Evolutionary conservation across 2,797 vertebrate genomes (phyloP).

Genomic region (Trachurus trachurus): DNA sequence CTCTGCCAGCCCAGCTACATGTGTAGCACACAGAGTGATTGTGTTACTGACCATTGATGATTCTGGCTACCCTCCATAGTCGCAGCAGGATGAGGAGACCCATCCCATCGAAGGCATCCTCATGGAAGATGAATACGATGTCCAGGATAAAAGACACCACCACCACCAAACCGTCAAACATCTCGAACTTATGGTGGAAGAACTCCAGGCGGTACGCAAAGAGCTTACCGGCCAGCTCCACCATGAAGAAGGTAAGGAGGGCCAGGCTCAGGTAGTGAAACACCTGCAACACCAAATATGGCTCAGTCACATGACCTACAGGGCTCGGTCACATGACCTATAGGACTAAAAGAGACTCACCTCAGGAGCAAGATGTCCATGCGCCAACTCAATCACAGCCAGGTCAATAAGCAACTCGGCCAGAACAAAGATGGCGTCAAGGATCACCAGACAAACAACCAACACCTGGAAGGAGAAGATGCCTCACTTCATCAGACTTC

Average conservation of each 20-base stretch:
- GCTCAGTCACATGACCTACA: background rate
- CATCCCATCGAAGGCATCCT: constrained; percentile 90
- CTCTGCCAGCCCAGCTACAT: too few species aligned
- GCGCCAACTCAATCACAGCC: constrained; percentile 86
- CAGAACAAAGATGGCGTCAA: constrained; percentile 94
- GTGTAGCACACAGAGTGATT: too few species aligned
- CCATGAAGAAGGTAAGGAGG: constrained; percentile 92
- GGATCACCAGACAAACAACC: constrained; percentile 92
- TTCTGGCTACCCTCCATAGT: constrained; percentile 96
- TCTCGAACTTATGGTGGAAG: constrained; percentile 96
- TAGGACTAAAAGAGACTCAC: constrained; percentile 74
- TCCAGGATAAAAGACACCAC: constrained; percentile 93
- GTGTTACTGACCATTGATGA: constrained; percentile 90
- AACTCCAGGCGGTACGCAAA: constrained; percentile 92
- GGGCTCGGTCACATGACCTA: background rate
- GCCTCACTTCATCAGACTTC: background rate
- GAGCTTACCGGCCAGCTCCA: constrained; percentile 93
- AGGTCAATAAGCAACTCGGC: constrained; percentile 94
- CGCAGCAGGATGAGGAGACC: constrained; percentile 94
- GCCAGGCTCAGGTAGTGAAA: constrained; percentile 94
- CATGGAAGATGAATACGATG: constrained; percentile 87
- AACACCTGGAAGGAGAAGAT: constrained; percentile 83
- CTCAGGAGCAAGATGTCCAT: constrained; percentile 84
- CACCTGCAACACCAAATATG: constrained; percentile 80
- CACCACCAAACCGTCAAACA: constrained; percentile 92